A percentile compares a stretch with the other conserved stretches of the same genome.
These are phyloP conservation scores for Pygoscelis adeliae DNA, from an alignment of 2,113 vertebrate species.

Conservation along the genomic window DNA sequence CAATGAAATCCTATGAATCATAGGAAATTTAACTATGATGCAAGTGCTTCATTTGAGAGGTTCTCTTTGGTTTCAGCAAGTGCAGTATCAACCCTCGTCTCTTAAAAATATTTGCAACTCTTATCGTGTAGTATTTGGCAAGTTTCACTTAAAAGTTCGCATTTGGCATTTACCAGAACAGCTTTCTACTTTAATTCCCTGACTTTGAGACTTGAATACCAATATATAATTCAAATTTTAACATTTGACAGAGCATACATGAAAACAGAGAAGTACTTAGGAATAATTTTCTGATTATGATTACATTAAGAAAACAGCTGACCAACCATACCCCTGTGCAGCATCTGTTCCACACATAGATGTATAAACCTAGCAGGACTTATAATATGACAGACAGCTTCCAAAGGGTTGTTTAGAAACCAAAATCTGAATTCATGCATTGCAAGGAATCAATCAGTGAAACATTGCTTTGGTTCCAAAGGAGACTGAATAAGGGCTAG, in stretches of 20 bases:
- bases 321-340: background rate
- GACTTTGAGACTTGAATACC: background rate
- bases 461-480: constrained; percentile 20
- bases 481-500: background rate
- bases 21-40: background rate
- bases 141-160: background rate
- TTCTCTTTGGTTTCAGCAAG: background rate
- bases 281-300: background rate
- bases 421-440: background rate
- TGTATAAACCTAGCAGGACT: background rate
- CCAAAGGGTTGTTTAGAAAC: background rate
- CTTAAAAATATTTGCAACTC: background rate
- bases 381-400: background rate
- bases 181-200: background rate
- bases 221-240: background rate
- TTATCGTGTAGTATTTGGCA: background rate
- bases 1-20: background rate
- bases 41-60: background rate
- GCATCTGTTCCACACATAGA: background rate
- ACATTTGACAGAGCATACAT: background rate
- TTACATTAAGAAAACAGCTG: background rate
- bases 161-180: background rate
- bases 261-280: background rate
- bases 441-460: constrained; percentile 19
- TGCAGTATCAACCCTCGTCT: background rate